phyloP scores from a whole-genome alignment of 2,888 invertebrate species.

The Prenolepis imparis region DNA sequence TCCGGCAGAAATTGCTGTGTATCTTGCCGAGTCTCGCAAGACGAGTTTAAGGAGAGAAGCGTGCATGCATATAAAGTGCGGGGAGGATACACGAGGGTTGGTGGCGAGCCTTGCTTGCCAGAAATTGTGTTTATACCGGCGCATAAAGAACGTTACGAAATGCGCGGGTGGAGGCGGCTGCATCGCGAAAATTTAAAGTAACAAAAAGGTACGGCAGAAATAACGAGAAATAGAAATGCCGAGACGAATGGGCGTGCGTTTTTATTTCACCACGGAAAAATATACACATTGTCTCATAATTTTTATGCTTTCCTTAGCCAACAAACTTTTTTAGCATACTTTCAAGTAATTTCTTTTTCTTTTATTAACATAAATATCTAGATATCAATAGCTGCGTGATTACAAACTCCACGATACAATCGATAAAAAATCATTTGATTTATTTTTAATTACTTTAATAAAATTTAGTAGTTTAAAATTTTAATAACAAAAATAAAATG shows the following conservation, averaged over 20 bases:
- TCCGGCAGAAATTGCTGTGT: conserved; percentile 74
- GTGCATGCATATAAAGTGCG: conserved; percentile 77
- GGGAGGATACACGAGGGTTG: conserved; percentile 68
- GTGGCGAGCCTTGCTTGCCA: conserved; percentile 67
- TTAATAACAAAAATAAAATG: background rate
- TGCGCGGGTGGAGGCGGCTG: conserved; percentile 56
- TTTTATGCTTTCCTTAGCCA: background rate
- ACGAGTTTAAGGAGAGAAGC: conserved; percentile 72
- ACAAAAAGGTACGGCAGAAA: conserved; percentile 42
- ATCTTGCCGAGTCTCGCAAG: conserved; percentile 73
- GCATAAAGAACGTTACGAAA: conserved; percentile 75
- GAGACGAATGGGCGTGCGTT: conserved; percentile 41
- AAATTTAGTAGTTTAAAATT: background rate
- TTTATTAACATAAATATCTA: background rate
- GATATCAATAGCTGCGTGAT: background rate
- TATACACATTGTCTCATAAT: background rate
- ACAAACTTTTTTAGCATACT: background rate
- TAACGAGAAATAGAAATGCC: conserved; percentile 54
- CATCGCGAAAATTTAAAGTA: conserved; percentile 69
- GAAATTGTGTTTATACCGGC: conserved; percentile 76
- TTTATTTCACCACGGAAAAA: conserved; percentile 24
- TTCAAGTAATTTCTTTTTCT: background rate
- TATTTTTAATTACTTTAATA: background rate
- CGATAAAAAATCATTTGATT: background rate
- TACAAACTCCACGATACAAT: background rate